Percentiles rank a stretch among this genome's conserved stretches.
These are phyloP conservation scores for Caenorhabditis wallacei DNA, from an alignment of 2,888 invertebrate genomes.

Conservation along the genomic window DNA sequence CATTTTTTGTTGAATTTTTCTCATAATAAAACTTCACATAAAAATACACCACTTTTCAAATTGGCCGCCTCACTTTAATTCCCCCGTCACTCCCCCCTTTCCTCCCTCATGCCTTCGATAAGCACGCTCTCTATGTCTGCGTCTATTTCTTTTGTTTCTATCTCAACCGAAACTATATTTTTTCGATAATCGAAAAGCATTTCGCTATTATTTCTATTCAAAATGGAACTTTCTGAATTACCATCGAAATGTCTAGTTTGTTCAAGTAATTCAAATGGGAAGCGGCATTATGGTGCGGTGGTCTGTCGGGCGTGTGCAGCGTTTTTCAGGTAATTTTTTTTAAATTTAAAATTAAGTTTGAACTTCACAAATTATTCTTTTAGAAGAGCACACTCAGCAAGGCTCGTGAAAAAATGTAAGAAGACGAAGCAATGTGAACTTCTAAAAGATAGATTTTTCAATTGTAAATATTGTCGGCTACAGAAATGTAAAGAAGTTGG, in stretches of 20 bases:
- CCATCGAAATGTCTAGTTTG: conserved; percentile 10
- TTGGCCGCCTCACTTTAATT: too few relatives aligned
- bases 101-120: too few relatives aligned
- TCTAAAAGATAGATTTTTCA: conserved; percentile 13
- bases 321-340: conserved; percentile 5
- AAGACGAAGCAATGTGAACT: not conserved
- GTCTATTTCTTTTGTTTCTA: not conserved
- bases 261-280: not conserved
- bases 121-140: too few relatives aligned
- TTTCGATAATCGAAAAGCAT: not conserved
- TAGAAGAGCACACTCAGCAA: not conserved
- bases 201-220: not conserved
- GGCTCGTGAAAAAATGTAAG: not conserved
- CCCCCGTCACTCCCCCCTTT: too few relatives aligned
- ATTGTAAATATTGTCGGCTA: conserved; percentile 14
- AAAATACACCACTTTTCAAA: too few relatives aligned
- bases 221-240: not conserved
- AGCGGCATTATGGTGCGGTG: conserved; percentile 7
- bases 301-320: conserved; percentile 24
- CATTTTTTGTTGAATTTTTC: too few relatives aligned
- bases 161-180: not conserved
- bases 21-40: too few relatives aligned
- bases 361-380: not conserved
- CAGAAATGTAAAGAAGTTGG: conserved; percentile 12
- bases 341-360: not conserved